These are phyloP conservation scores for Acrobasis suavella DNA, from an alignment of 2,888 invertebrate species.

Conservation along the genomic window DNA sequence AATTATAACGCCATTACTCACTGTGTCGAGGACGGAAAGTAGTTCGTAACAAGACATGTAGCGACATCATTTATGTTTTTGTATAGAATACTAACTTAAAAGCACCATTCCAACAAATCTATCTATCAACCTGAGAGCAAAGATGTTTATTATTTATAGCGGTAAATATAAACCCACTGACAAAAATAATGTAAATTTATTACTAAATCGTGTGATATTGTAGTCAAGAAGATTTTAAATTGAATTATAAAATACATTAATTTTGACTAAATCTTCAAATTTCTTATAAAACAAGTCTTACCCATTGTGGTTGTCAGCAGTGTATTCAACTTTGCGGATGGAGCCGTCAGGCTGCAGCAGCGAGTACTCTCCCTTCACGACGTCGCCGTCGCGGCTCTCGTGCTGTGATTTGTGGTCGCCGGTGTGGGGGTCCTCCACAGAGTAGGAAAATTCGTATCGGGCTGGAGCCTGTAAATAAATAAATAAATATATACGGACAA, in stretches of 20 bases:
- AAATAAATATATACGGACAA: too few relatives aligned
- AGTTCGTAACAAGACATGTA: not conserved
- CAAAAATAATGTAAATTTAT: too few relatives aligned
- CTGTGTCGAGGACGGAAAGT: not conserved
- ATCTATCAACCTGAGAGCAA: too few relatives aligned
- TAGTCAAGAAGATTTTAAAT: too few relatives aligned
- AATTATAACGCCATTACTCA: slow-evolving; percentile 1
- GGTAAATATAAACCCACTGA: too few relatives aligned
- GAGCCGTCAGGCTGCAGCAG: slow-evolving; percentile 81
- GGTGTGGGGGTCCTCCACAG: slow-evolving; percentile 81
- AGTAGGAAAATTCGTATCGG: slow-evolving; percentile 82
- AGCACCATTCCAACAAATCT: not conserved
- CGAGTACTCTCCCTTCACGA: slow-evolving; percentile 79
- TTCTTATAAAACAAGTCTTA: slow-evolving; percentile 43
- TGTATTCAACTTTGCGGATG: slow-evolving; percentile 79
- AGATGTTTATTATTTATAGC: too few relatives aligned
- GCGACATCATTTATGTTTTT: not conserved
- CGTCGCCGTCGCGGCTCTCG: slow-evolving; percentile 73
- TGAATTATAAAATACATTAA: too few relatives aligned
- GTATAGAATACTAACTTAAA: not conserved
- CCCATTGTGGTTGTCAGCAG: slow-evolving; percentile 80
- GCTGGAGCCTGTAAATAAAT: slow-evolving; percentile 66
- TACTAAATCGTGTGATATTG: too few relatives aligned
- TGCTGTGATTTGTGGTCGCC: slow-evolving; percentile 81
- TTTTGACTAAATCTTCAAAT: too few relatives aligned